These are phyloP conservation scores for Musca vetustissima DNA, from an alignment of 1,140 invertebrate species.

Conservation along the genomic window DNA sequence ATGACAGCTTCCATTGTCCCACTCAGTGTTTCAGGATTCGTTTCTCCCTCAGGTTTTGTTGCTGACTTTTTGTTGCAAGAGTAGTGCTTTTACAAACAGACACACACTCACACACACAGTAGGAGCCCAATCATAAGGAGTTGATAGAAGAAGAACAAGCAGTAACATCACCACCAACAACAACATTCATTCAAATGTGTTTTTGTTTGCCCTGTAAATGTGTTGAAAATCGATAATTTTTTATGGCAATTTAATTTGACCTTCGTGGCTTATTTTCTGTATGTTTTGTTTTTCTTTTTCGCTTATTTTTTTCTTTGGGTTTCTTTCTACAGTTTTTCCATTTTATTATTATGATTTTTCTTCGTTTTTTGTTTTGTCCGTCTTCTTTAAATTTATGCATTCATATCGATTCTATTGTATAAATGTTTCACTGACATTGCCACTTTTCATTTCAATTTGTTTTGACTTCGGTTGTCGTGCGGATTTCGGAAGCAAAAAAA, in stretches of 20 bases:
- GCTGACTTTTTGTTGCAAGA: slow-evolving; percentile 19
- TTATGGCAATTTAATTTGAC: slow-evolving; percentile 57
- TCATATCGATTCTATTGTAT: background rate
- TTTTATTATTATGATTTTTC: background rate
- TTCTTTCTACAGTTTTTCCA: background rate
- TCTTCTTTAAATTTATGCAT: slow-evolving; percentile 2
- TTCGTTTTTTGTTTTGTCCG: background rate
- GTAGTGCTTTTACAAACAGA: background rate
- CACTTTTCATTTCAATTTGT: too few species aligned
- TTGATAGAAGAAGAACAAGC: background rate
- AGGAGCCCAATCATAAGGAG: background rate
- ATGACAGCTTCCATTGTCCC: too few species aligned
- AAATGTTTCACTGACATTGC: too few species aligned
- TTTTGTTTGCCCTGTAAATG: slow-evolving; percentile 45
- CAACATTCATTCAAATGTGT: slow-evolving; percentile 34
- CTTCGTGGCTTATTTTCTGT: slow-evolving; percentile 54
- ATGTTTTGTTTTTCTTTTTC: slow-evolving; percentile 37
- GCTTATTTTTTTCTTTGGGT: slow-evolving; percentile 17
- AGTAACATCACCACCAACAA: background rate
- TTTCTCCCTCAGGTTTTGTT: too few species aligned
- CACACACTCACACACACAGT: too few species aligned
- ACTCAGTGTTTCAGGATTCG: too few species aligned
- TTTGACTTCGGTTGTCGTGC: too few species aligned
- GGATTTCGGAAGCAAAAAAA: too few species aligned
- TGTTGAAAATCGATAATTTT: slow-evolving; percentile 55